phyloP scores from a whole-genome alignment of 2,113 vertebrate species.

The Ramphastos sulfuratus region DNA sequence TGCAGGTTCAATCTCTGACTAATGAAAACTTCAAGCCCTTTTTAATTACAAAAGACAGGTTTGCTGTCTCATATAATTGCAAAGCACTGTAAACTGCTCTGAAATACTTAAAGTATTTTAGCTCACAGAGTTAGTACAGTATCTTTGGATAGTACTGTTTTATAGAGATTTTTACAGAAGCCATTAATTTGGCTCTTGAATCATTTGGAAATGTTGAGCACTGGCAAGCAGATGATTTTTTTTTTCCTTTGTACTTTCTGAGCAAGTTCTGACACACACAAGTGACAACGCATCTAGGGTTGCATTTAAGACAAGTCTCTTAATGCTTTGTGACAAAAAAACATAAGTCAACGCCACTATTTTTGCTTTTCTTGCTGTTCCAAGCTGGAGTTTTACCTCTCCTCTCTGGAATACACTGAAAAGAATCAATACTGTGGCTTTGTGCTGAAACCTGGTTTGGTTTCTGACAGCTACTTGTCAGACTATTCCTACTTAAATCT shows the following conservation, averaged over 20 bases:
- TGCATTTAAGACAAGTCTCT: background rate
- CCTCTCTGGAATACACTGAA: background rate
- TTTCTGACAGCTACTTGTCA: background rate
- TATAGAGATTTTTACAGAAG: background rate
- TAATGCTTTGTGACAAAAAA: background rate
- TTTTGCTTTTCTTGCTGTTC: background rate
- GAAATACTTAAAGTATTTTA: background rate
- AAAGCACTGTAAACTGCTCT: background rate
- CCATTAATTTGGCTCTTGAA: background rate
- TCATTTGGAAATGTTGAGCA: background rate
- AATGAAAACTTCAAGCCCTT: background rate
- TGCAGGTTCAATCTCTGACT: background rate
- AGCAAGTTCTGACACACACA: background rate
- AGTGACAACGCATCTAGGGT: background rate
- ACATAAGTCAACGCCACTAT: background rate
- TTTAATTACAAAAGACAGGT: background rate
- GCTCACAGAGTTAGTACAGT: background rate
- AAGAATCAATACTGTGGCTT: background rate
- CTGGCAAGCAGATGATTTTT: background rate
- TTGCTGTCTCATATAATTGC: background rate
- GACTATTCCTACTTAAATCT: background rate
- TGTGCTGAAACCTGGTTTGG: background rate
- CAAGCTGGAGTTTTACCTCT: background rate
- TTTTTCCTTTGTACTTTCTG: background rate
- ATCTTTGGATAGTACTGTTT: background rate